phyloP scores from a whole-genome alignment of 2,888 invertebrate species.

The Melikaiella ostensackeni region DNA sequence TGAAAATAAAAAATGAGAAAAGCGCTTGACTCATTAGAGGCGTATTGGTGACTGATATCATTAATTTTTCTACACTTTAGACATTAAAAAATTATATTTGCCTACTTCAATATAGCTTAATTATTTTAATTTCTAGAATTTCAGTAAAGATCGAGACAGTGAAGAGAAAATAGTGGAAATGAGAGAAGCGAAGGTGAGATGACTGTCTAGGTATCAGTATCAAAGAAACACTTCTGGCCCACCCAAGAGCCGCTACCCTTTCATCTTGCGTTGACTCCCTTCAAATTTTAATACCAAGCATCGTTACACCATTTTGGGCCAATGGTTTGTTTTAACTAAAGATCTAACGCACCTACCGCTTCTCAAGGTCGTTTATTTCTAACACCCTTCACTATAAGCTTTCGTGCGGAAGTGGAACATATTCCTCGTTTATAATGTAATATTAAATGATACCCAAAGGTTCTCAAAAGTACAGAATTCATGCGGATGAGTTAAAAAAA shows the following conservation, averaged over 20 bases:
- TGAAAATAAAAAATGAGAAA: too few relatives aligned
- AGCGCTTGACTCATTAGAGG: too few relatives aligned
- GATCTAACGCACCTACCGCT: slow-evolving; percentile 41
- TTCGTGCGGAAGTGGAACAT: background rate
- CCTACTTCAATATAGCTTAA: background rate
- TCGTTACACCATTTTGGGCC: slow-evolving; percentile 45
- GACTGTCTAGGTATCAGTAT: background rate
- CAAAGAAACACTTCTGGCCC: slow-evolving; percentile 37
- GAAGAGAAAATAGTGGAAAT: background rate
- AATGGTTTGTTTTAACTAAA: slow-evolving; percentile 49
- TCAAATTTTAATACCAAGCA: slow-evolving; percentile 39
- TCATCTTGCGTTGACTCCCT: slow-evolving; percentile 49
- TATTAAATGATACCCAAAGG: background rate
- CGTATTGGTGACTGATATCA: too few relatives aligned
- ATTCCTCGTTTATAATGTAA: background rate
- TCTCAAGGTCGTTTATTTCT: slow-evolving; percentile 27
- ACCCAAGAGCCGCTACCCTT: slow-evolving; percentile 43
- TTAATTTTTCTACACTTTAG: too few relatives aligned
- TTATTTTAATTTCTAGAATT: background rate
- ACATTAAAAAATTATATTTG: background rate
- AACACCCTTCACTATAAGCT: background rate
- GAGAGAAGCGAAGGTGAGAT: slow-evolving; percentile 3
- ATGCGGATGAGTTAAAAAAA: background rate
- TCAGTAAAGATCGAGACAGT: background rate
- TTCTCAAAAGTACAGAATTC: background rate